Evolutionary conservation across 2,888 invertebrate genomes (phyloP).

Genomic region (Lacanobia wlatinum): DNA sequence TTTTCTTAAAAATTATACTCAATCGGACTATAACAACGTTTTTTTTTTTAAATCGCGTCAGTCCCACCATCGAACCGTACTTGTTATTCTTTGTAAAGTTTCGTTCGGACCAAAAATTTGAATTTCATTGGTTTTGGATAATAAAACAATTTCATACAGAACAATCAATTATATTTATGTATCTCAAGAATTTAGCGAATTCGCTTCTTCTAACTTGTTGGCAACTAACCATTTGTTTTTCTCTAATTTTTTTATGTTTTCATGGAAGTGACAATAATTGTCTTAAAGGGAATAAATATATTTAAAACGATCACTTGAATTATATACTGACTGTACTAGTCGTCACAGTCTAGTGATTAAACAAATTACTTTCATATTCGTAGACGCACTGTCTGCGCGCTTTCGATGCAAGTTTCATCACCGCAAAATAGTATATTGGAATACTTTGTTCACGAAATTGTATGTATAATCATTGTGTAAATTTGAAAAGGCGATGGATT

Average conservation of each 20-base stretch:
- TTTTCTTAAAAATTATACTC: not conserved
- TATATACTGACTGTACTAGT: conserved; percentile 10
- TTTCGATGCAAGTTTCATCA: conserved; percentile 54
- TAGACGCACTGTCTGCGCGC: conserved; percentile 47
- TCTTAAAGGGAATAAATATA: too few species aligned
- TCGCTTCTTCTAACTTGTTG: too few species aligned
- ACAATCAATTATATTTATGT: too few species aligned
- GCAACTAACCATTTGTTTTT: too few species aligned
- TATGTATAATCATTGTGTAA: conserved; percentile 13
- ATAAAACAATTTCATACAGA: not conserved
- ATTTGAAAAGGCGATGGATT: not conserved
- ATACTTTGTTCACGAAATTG: conserved; percentile 39
- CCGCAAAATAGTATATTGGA: conserved; percentile 22
- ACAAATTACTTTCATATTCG: conserved; percentile 73
- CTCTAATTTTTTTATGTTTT: too few species aligned
- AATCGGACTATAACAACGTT: too few species aligned
- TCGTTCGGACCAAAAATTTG: not conserved
- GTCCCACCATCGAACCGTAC: too few species aligned
- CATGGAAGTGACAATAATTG: too few species aligned
- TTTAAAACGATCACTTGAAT: conserved; percentile 7
- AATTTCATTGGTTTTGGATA: not conserved
- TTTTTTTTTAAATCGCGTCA: too few species aligned
- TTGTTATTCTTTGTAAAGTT: too few species aligned
- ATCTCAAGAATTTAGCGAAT: too few species aligned
- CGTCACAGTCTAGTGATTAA: conserved; percentile 67